Evolutionary conservation across 2,797 vertebrate species (phyloP).

Genomic region (Gymnoscopelus microlampas): DNA sequence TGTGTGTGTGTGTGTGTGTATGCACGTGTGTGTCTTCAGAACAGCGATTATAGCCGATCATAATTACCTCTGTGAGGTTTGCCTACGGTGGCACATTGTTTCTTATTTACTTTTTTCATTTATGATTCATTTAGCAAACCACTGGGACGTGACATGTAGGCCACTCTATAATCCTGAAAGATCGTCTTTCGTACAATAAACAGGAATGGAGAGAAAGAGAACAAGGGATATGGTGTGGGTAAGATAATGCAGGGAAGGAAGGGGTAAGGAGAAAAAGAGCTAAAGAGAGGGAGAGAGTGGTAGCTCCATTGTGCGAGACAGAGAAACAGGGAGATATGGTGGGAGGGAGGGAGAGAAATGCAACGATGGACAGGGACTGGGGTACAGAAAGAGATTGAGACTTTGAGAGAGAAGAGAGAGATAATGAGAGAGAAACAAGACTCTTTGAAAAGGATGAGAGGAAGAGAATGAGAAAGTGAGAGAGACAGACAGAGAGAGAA

Average conservation of each 20-base stretch:
- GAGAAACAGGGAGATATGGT: background rate
- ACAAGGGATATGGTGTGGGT: constrained; percentile 4
- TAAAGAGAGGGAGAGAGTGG: constrained; percentile 12
- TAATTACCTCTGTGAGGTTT: constrained; percentile 52
- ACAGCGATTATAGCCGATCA: constrained; percentile 43
- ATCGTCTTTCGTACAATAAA: constrained; percentile 36
- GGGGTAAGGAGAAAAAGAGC: background rate
- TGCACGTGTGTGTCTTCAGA: constrained; percentile 42
- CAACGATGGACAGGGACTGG: too few species aligned
- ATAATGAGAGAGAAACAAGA: too few species aligned
- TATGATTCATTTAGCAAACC: constrained; percentile 38
- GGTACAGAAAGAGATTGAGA: too few species aligned
- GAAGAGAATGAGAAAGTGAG: background rate
- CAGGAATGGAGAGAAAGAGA: too few species aligned
- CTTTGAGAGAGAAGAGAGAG: too few species aligned
- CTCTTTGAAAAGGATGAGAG: too few species aligned
- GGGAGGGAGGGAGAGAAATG: background rate
- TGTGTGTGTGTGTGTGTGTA: constrained; percentile 6
- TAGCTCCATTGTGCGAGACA: background rate
- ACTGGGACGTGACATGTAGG: constrained; percentile 51
- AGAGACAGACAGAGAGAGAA: background rate
- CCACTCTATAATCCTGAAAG: constrained; percentile 39
- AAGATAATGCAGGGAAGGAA: background rate
- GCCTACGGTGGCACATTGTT: constrained; percentile 42
- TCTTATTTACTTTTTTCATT: background rate